A percentile compares a stretch with the other conserved stretches of the same genome.
These are phyloP conservation scores for Drosophila dives DNA, from an alignment of 2,888 invertebrate species.

Conservation along the genomic window DNA sequence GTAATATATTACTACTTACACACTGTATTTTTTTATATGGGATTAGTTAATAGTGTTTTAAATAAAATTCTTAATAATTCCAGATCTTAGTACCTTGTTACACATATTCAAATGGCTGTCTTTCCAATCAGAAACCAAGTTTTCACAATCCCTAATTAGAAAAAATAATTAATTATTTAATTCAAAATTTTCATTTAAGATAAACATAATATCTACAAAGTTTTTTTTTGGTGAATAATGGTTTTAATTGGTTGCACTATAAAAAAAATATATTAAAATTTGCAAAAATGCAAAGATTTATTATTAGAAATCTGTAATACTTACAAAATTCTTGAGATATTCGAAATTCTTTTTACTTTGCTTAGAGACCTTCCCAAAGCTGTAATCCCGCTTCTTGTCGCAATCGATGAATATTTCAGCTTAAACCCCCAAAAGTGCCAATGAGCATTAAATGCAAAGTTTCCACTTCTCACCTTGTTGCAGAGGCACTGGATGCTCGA, in stretches of 20 bases:
- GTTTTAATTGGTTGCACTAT: not conserved
- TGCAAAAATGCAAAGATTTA: not conserved
- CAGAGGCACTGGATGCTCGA: not conserved
- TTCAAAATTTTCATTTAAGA: too few species aligned
- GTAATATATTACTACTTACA: not conserved
- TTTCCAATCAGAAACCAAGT: not conserved
- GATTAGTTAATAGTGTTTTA: not conserved
- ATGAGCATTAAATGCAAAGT: slow-evolving; percentile 11
- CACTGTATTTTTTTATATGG: not conserved
- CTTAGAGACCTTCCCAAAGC: not conserved
- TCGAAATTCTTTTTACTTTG: not conserved
- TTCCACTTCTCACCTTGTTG: slow-evolving; percentile 21
- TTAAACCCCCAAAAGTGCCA: slow-evolving; percentile 3
- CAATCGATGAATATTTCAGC: not conserved
- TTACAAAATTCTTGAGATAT: not conserved
- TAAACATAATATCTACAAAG: not conserved
- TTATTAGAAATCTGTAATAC: not conserved
- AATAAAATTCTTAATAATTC: not conserved
- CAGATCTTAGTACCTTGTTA: not conserved
- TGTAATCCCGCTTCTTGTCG: not conserved
- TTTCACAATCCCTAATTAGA: not conserved
- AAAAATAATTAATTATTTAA: too few species aligned
- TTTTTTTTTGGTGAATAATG: not conserved
- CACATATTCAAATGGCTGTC: not conserved
- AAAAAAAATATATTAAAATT: not conserved